Evolutionary conservation across 2,888 invertebrate genomes (phyloP), one percentile per base, ranked within the genome.

Genomic region (Drosophila peninsularis): DNA sequence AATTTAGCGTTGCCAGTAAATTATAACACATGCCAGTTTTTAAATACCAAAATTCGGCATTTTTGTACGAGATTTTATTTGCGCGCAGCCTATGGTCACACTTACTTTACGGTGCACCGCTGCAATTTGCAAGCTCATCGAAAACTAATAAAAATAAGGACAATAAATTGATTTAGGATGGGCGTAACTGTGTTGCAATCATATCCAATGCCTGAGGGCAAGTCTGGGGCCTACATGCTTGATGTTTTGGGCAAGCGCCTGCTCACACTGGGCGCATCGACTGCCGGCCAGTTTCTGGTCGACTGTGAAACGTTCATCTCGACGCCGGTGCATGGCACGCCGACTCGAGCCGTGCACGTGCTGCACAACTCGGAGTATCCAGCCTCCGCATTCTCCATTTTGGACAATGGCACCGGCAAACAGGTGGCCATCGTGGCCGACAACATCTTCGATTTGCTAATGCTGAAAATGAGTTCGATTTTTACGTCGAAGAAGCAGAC

Each of bases 301-400:
- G 98, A 99, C 90, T 99, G 98, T 88, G 98, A 99, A 92, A 98
- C 98, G 0, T 98, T 97, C 90, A 95, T 95, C 42, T 96, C 97
- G 0, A 95, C 95, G 47, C 95, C 96, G 1, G 89, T 89, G 6
- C 91, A 90, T 67, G 97, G 96, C 5, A 37, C 79, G 1, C 94
- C 95, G 50, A 95, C 96, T 67, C 95, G 96, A 86, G 96, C 96
- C 0, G 96, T 98, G 0, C 97, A 98, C 92, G 96, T 98, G n/a
- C 94, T 99, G 10, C 98, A 98, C 93, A 97, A 98, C 92, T 98
- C 97, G 0, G 98, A 99, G 91, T 97, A 98, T 90, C 98, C 98
- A 0, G 98, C 98, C 0, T 97, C 98, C 0, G 97, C 98, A 3
- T 98, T 98, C 93, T 96, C 98, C 10, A 95, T 98, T 32, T 93